Conservation (phyloP, 2,113 vertebrate genomes). For the Rhabdomys dilectus region DNA sequence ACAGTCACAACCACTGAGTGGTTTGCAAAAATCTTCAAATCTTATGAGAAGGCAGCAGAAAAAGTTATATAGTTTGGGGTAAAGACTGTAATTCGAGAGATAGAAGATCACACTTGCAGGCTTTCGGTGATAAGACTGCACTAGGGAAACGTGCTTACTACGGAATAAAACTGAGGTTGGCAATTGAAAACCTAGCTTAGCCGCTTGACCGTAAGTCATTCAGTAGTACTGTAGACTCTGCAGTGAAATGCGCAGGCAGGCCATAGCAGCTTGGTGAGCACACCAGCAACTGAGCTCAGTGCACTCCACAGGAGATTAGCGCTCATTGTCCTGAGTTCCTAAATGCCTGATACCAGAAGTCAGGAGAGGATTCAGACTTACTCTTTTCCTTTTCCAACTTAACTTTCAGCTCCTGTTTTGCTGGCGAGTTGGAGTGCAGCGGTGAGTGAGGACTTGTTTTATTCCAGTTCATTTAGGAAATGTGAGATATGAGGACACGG, state of each 20-base stretch:
- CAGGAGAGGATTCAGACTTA: neutral
- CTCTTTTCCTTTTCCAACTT: neutral
- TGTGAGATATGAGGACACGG: neutral
- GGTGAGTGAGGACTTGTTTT: conserved; percentile 69
- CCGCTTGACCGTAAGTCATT: neutral
- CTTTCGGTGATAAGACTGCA: neutral
- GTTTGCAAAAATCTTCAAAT: neutral
- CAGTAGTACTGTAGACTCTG: neutral
- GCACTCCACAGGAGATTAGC: neutral
- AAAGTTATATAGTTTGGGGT: neutral
- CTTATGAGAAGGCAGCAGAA: neutral
- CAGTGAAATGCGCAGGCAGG: neutral
- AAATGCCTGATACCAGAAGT: neutral
- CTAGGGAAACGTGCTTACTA: neutral
- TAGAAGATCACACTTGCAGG: neutral
- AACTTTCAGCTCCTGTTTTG: conserved; percentile 76
- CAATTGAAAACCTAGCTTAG: neutral
- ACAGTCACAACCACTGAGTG: neutral
- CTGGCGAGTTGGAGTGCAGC: conserved; percentile 74
- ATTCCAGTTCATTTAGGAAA: neutral
- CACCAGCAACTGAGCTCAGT: neutral
- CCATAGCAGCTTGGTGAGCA: neutral
- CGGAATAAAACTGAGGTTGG: neutral
- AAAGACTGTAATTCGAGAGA: neutral
- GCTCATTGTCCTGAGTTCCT: neutral